A percentile compares a stretch with the other conserved stretches of the same genome.
phyloP scores from a whole-genome alignment of 2,797 vertebrate genomes.

The Rhinichthys osculus region DNA sequence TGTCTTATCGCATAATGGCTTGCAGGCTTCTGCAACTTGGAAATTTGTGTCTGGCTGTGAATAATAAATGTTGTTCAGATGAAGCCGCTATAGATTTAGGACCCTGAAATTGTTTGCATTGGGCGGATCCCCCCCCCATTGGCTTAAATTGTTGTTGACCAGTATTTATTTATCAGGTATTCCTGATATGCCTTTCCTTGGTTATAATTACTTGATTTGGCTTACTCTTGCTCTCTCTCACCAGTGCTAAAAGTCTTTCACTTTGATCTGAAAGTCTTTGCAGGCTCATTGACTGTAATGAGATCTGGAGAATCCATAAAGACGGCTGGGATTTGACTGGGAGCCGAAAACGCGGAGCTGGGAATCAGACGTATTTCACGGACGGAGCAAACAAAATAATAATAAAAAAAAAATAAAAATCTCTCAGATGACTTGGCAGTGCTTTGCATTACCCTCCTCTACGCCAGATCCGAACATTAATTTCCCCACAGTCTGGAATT shows the following conservation, averaged over 20 bases:
- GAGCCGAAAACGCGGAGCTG: slow-evolving; percentile 75
- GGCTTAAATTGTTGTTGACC: slow-evolving; percentile 59
- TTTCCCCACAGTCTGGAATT: slow-evolving; percentile 81
- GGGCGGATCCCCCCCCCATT: background rate
- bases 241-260: slow-evolving; percentile 73
- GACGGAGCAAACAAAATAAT: slow-evolving; percentile 74
- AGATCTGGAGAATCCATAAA: slow-evolving; percentile 81
- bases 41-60: slow-evolving; percentile 59
- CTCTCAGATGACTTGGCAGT: slow-evolving; percentile 82
- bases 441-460: slow-evolving; percentile 71
- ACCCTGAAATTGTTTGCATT: slow-evolving; percentile 45
- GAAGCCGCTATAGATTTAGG: slow-evolving; percentile 68
- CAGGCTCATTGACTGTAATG: slow-evolving; percentile 82
- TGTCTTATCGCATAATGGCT: slow-evolving; percentile 62
- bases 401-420: slow-evolving; percentile 64
- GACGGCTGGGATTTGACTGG: slow-evolving; percentile 78
- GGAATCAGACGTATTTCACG: slow-evolving; percentile 74
- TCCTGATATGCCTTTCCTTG: slow-evolving; percentile 64
- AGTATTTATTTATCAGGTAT: slow-evolving; percentile 64
- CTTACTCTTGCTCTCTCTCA: slow-evolving; percentile 54
- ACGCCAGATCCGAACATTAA: slow-evolving; percentile 73
- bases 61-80: slow-evolving; percentile 69
- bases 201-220: slow-evolving; percentile 65
- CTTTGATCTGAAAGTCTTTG: slow-evolving; percentile 83
- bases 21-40: slow-evolving; percentile 63